Evolutionary conservation across 2,113 vertebrate genomes (phyloP).

Genomic region (Crotalus horridus): DNA sequence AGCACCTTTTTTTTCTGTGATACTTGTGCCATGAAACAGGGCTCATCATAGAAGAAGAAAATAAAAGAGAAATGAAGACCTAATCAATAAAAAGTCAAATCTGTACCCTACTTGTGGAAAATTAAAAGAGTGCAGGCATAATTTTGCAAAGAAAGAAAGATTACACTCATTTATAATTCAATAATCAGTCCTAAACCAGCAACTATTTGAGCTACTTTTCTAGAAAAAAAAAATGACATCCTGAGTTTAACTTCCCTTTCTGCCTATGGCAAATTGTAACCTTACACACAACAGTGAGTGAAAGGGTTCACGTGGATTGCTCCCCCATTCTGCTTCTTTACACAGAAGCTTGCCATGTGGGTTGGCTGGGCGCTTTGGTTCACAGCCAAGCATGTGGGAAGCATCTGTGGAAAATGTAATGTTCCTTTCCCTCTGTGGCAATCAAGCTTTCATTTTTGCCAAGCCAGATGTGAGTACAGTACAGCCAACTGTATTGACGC

Average conservation of each 20-base stretch:
- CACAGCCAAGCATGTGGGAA: background rate
- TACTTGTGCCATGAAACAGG: background rate
- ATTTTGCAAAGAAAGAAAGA: background rate
- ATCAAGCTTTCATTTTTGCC: background rate
- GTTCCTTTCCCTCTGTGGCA: background rate
- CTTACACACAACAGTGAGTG: background rate
- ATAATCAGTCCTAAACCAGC: background rate
- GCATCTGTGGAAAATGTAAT: background rate
- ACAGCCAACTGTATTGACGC: background rate
- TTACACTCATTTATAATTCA: background rate
- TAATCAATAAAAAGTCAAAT: background rate
- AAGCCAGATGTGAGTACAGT: background rate
- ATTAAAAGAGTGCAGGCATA: background rate
- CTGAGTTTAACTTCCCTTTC: background rate
- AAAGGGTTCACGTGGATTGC: conserved; percentile 27
- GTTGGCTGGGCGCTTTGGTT: background rate
- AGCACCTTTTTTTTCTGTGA: background rate
- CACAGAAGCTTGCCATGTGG: background rate
- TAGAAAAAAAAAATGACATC: background rate
- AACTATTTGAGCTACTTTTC: background rate
- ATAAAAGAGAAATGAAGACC: background rate
- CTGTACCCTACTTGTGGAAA: background rate
- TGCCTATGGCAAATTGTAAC: background rate
- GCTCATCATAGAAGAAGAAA: background rate
- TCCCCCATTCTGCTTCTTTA: conserved; percentile 16